A percentile compares a stretch with the other conserved stretches of the same genome.
Evolutionary conservation across 2,113 vertebrate species (phyloP).

Genomic region (Aptenodytes forsteri): DNA sequence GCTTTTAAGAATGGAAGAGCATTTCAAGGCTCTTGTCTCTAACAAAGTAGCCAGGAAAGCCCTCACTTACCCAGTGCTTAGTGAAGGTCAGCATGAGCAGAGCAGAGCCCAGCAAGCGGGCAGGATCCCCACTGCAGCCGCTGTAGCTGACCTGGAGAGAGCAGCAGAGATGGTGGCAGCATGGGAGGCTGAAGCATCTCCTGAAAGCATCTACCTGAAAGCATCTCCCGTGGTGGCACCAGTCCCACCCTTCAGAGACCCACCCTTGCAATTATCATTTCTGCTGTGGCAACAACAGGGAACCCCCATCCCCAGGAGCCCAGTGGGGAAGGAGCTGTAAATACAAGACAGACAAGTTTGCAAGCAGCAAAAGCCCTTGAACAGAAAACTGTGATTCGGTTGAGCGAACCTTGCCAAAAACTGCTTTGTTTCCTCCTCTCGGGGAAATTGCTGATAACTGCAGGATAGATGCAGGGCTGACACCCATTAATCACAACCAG

Average conservation of each 20-base stretch:
- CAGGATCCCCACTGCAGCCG: constrained; percentile 3
- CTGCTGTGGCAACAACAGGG: background rate
- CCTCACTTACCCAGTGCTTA: background rate
- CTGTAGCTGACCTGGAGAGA: background rate
- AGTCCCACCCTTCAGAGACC: background rate
- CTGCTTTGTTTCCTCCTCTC: background rate
- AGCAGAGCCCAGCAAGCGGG: constrained; percentile 10
- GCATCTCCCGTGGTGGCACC: background rate
- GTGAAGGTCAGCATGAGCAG: background rate
- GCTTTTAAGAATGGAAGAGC: background rate
- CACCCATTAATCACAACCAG: background rate
- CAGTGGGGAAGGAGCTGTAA: background rate
- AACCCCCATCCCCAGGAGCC: background rate
- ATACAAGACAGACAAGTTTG: background rate
- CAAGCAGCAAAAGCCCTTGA: background rate
- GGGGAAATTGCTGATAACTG: background rate
- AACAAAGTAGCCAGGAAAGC: background rate
- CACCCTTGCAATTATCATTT: background rate
- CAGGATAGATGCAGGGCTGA: background rate
- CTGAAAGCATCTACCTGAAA: background rate
- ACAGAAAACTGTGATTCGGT: background rate
- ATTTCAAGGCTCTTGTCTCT: background rate
- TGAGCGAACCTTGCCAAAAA: background rate
- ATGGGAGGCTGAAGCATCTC: background rate
- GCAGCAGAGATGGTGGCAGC: background rate